Conservation (phyloP, 2,113 vertebrate species). For the Conger conger region DNA sequence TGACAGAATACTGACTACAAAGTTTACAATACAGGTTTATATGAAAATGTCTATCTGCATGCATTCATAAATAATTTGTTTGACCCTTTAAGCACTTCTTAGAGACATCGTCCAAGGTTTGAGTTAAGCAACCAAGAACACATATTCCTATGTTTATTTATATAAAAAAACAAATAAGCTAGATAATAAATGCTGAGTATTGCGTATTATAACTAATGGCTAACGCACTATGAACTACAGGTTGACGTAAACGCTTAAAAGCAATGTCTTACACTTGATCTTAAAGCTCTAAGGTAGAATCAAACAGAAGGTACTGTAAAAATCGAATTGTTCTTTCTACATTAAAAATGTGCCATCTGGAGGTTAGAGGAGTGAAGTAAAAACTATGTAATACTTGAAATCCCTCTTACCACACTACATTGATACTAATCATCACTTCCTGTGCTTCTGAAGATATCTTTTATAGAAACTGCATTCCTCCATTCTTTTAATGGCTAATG, state of each 20-base stretch:
- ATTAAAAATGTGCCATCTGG: neutral
- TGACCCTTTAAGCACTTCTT: slow-evolving; percentile 42
- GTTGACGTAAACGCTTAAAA: neutral
- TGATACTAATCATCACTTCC: neutral
- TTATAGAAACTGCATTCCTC: neutral
- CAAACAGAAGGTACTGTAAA: neutral
- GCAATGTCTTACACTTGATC: neutral
- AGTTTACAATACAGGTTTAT: slow-evolving; percentile 14
- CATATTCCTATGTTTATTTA: slow-evolving; percentile 9
- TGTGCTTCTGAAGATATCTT: neutral
- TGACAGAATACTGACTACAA: slow-evolving; percentile 57
- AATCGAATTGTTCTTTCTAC: neutral
- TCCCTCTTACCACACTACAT: neutral
- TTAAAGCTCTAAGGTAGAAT: neutral
- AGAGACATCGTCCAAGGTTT: slow-evolving; percentile 52
- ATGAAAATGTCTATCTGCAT: slow-evolving; percentile 29
- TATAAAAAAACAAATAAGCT: slow-evolving; percentile 12
- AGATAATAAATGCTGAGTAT: slow-evolving; percentile 21
- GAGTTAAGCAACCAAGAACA: slow-evolving; percentile 42
- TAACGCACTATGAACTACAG: neutral
- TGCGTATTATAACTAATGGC: neutral
- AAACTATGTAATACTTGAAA: neutral
- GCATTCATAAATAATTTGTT: slow-evolving; percentile 57
- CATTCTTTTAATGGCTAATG: neutral
- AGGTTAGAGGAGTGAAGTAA: neutral